Evolutionary conservation across 2,888 invertebrate genomes (phyloP), one percentile per base, ranked within the genome.

Genomic region (Leptogaster cylindrica): DNA sequence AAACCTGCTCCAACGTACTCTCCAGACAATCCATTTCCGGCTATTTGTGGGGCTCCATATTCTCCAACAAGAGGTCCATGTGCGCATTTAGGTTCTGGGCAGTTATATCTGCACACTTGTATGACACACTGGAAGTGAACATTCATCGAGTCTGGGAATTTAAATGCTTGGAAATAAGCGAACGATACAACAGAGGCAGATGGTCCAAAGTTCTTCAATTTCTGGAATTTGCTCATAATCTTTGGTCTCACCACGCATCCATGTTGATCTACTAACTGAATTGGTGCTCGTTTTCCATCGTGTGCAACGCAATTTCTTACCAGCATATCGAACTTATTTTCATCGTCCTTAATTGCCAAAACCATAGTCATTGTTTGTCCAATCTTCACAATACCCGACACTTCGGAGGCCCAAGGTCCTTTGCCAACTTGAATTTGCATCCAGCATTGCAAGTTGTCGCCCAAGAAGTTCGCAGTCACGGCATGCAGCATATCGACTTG

Each of bases 361-460:
- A 95, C 95, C 95, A 95, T 95, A 8, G 95, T 95, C 95, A 95
- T 95, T 0, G 95, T 95, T 79, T 95, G 95, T 20, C 95, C 95
- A 73, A 95, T 95, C 83, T 95, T 95, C 7, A 95, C 95, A 76
- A 95, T 94, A 65, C 95, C 95, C 0, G 94, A 94, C 28, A 95
- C 95, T 82, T 95, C 95, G 10, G 93, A 93, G n/a, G 95, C 95
- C 95, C 95, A 95, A 0, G 95, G 95, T 72, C 95, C 95, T 79
- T 95, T 95, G 66, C 95, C 95, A 48, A 95, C 95, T 82, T 95
- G 95, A 75, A 95, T 95, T 82, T 95, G 95, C 95, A 95, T 95
- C 95, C 95, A 95, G 82, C 95, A 95, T 79, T 95, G 95, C 74
- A 95, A 83, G 83, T 95, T 95, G 82, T 95, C 95, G 25, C 95